Evolutionary conservation across 2,113 vertebrate species (phyloP), one percentile per base, ranked within the genome.

Genomic region (Gallinago paraguaiae): DNA sequence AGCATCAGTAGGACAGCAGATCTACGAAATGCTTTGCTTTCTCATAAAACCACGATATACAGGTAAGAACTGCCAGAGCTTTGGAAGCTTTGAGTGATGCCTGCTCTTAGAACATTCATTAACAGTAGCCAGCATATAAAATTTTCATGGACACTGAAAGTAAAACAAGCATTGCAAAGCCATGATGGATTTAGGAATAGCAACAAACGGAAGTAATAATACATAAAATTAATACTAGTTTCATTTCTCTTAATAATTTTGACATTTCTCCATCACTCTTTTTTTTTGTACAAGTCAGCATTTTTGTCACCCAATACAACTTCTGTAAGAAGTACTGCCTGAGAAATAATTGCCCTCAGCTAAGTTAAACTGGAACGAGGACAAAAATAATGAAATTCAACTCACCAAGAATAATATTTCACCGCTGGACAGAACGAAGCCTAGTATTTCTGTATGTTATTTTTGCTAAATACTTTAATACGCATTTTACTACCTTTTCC

Each of bases 351-450:
- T 75, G 80, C 23, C 70, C 48, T 28, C 45, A 68, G 41, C 61
- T 86, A 80, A 64, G 48, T 75, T 69, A 71, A 94, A 86, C 35
- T 82, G 82, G 64, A 92, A 90, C 56, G 60, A 86, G 60, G 69
- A 84, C 63, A 91, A 97, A 86, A 95, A 78, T 46, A 20, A 93
- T 64, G 15, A 68, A 84, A 86, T 56, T 63, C 65, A 84, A 48
- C 80, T 76, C 46, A 45, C 60, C 27, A 92, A 93, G 72, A 88
- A 88, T 37, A 94, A 71, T 64, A 90, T 79, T 92, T 67, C 90
- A 83, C 80, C 51, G 35, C 46, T 72, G 50, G 76, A 85, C 46
- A 86, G 79, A 85, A 81, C 86, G 56, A 69, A 90, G 28, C 10
- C 46, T 25, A 80, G 54, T 70, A 80, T 50, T 69, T 64, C 41